A percentile compares a stretch with the other conserved stretches of the same genome.
Conservation (phyloP, 1,140 invertebrate species). For the Dufourea novaeangliae region DNA sequence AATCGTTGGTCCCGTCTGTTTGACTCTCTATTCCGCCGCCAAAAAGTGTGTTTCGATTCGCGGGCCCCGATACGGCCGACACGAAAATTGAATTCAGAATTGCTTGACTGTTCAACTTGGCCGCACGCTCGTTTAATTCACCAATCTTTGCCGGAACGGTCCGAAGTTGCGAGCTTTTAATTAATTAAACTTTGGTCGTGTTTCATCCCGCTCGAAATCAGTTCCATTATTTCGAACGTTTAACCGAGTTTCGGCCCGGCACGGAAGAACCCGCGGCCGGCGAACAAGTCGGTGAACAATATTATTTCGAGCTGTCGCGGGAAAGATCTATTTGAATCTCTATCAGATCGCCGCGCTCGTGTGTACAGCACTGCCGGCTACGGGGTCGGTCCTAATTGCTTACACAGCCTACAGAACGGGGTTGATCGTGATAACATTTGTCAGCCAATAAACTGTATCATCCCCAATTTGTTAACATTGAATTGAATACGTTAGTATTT, state of each 20-base stretch:
- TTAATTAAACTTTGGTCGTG: not conserved
- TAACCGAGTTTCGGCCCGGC: not conserved
- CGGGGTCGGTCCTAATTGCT: too few species aligned
- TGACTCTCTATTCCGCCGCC: not conserved
- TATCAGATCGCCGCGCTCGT: not conserved
- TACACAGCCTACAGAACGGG: too few species aligned
- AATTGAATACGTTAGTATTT: too few species aligned
- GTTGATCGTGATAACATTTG: too few species aligned
- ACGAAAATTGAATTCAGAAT: not conserved
- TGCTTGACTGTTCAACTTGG: not conserved
- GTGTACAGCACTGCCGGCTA: not conserved
- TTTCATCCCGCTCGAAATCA: not conserved
- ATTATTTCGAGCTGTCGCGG: not conserved
- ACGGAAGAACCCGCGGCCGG: too few species aligned
- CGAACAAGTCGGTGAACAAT: not conserved
- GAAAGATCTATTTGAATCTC: constrained; percentile 15
- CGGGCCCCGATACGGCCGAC: not conserved
- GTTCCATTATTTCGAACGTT: constrained; percentile 2
- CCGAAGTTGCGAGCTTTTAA: not conserved
- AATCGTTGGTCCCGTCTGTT: not conserved
- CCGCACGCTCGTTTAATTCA: not conserved
- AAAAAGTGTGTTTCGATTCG: not conserved
- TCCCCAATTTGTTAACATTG: too few species aligned
- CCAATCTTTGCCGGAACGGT: not conserved
- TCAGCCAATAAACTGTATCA: too few species aligned